Percentiles rank a stretch among this genome's conserved stretches.
These are phyloP conservation scores for Volucella bombylans DNA, from an alignment of 2,888 invertebrate genomes.

Conservation along the genomic window DNA sequence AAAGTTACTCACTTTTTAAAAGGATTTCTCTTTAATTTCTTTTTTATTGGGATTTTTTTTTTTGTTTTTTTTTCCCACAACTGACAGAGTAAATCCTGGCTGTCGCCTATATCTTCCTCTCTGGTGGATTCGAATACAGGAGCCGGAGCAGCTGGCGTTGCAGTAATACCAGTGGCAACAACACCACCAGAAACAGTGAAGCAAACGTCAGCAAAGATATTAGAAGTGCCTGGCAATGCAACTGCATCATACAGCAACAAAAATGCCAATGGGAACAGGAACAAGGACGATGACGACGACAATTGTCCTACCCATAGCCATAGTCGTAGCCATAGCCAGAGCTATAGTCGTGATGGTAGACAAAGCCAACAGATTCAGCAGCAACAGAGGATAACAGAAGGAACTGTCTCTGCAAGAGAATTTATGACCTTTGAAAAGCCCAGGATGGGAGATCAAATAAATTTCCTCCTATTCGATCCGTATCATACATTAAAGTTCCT, in stretches of 20 bases:
- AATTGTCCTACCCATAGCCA: slow-evolving; percentile 27
- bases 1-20: slow-evolving; percentile 8
- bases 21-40: slow-evolving; percentile 29
- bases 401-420: slow-evolving; percentile 54
- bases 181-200: slow-evolving; percentile 53
- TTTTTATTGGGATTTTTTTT: slow-evolving; percentile 5
- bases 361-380: slow-evolving; percentile 34
- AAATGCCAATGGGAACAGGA: slow-evolving; percentile 60
- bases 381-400: slow-evolving; percentile 23
- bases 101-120: slow-evolving; percentile 49
- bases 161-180: slow-evolving; percentile 22
- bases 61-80: slow-evolving; percentile 21
- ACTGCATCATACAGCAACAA: slow-evolving; percentile 51
- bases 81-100: slow-evolving; percentile 61
- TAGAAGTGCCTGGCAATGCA: slow-evolving; percentile 61
- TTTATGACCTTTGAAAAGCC: slow-evolving; percentile 67
- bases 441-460: slow-evolving; percentile 69
- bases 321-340: slow-evolving; percentile 27
- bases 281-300: slow-evolving; percentile 61
- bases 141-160: slow-evolving; percentile 8
- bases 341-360: slow-evolving; percentile 12
- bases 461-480: slow-evolving; percentile 74
- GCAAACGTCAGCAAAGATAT: slow-evolving; percentile 65
- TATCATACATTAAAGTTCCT: slow-evolving; percentile 74
- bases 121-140: slow-evolving; percentile 34